Evolutionary conservation across 2,888 invertebrate genomes (phyloP), one percentile per base, ranked within the genome.

Genomic region (Myathropa florea): DNA sequence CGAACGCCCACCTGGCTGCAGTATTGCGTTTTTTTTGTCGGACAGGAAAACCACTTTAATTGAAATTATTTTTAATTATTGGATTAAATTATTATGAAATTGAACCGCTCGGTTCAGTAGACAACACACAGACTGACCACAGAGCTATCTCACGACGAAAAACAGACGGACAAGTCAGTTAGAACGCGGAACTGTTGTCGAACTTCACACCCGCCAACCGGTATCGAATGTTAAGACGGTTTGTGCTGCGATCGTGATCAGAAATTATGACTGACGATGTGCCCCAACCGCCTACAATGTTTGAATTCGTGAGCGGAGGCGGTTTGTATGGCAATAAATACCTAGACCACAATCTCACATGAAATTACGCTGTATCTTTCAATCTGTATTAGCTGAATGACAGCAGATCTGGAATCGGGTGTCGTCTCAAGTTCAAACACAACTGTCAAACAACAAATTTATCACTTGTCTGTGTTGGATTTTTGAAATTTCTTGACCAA

Each of bases 1-100:
- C 14, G 26, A 14, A 36, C 77, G 68, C 82, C 82, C 76, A 77
- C 82, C 46, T 46, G 46, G 7, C 2, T n/a, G 46, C 46, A 18
- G 2, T 46, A 7, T 46, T n/a, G 39, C n/a, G 28, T 33, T 33
- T 33, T n/a, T 18, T 46, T 46, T 46, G 46, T 6, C 9, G n/a
- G 33, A 33, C n/a, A n/a, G 46, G 4, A 18, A n/a, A 18, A 46
- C 46, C 46, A 46, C 46, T 46, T n/a, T 18, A 18, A 46, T 46
- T 46, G 18, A 46, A 46, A 18, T 18, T n/a, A 4, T n/a, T 2
- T n/a, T 46, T 18, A 12, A 46, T 46, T 18, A 46, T 18, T 46
- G 46, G 2, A 46, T 7, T 46, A 46, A 46, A 7, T 46, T n/a
- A 46, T 7, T 18, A 2, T 18, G 46, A 46, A 46, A 46, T 46